These are phyloP conservation scores for Leptinotarsa defecta DNA, from an alignment of 1,140 invertebrate species.

Conservation along the genomic window DNA sequence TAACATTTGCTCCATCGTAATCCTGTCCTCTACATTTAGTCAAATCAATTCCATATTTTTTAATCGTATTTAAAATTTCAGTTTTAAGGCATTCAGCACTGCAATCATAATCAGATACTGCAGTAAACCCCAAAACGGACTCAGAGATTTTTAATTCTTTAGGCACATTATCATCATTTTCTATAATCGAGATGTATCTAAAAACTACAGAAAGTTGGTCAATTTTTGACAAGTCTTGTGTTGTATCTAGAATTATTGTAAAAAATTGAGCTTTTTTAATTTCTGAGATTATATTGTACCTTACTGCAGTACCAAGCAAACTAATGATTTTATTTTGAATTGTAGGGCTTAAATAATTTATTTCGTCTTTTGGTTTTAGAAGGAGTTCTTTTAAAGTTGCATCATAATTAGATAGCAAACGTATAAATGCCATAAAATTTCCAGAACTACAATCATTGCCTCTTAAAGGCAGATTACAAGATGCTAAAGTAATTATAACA, in stretches of 20 bases:
- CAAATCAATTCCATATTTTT: too few species aligned
- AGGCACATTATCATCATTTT: constrained; percentile 35
- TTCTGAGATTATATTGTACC: constrained; percentile 24
- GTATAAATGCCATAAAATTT: constrained; percentile 23
- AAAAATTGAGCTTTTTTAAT: constrained; percentile 37
- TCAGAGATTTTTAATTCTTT: constrained; percentile 38
- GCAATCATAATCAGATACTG: constrained; percentile 37
- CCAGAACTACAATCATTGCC: constrained; percentile 30
- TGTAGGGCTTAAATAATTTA: constrained; percentile 39
- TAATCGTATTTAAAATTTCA: too few species aligned
- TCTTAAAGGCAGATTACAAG: constrained; percentile 27
- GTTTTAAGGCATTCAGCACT: constrained; percentile 34
- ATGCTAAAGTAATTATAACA: constrained; percentile 28
- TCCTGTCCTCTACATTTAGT: too few species aligned
- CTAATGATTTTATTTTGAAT: constrained; percentile 39
- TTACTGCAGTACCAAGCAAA: constrained; percentile 27
- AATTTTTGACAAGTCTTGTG: constrained; percentile 34
- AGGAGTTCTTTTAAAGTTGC: constrained; percentile 26
- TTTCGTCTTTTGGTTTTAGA: constrained; percentile 32
- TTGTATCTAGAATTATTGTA: constrained; percentile 37
- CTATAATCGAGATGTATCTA: constrained; percentile 29
- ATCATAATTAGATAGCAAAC: constrained; percentile 20
- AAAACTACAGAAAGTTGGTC: constrained; percentile 16
- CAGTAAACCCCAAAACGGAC: constrained; percentile 38
- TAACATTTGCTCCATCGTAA: constrained; percentile 36